Evolutionary conservation across 2,113 vertebrate genomes (phyloP).

Genomic region (Chionodraco myersi): DNA sequence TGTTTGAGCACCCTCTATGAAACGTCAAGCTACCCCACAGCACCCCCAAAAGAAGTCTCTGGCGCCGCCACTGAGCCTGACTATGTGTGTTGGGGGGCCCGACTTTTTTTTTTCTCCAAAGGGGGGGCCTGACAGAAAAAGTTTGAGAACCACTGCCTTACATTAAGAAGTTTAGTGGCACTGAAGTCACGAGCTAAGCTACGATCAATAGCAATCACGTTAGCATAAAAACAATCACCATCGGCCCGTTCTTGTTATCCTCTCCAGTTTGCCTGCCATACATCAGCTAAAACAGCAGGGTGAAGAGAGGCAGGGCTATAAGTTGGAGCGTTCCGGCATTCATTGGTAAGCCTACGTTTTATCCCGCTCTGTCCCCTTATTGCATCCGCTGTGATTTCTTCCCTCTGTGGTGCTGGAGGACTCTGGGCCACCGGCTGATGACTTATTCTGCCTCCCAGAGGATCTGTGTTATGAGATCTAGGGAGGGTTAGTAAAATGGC

Average conservation of each 20-base stretch:
- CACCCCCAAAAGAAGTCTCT: too few relatives aligned
- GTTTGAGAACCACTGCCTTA: neutral
- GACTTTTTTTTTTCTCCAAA: too few relatives aligned
- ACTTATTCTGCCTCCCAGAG: conserved; percentile 72
- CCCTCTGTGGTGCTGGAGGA: conserved; percentile 23
- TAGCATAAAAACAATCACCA: neutral
- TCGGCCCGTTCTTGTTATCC: neutral
- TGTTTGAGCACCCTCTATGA: too few relatives aligned
- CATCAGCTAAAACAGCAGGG: conserved; percentile 18
- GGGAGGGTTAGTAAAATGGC: conserved; percentile 72
- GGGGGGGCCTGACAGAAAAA: too few relatives aligned
- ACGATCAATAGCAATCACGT: neutral
- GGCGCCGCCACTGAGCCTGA: too few relatives aligned
- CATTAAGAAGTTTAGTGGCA: neutral
- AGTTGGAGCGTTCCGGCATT: conserved; percentile 33
- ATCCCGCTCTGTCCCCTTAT: conserved; percentile 54
- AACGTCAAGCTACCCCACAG: too few relatives aligned
- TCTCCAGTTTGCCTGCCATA: neutral
- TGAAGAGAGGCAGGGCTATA: conserved; percentile 10
- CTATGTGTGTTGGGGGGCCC: too few relatives aligned
- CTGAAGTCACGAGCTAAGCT: neutral
- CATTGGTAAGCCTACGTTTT: conserved; percentile 48
- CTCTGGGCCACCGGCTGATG: conserved; percentile 53
- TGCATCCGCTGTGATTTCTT: conserved; percentile 66
- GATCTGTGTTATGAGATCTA: conserved; percentile 75